Base-by-base conservation (phyloP, 1,140 invertebrate species). In the Pristionchus pacificus region DNA sequence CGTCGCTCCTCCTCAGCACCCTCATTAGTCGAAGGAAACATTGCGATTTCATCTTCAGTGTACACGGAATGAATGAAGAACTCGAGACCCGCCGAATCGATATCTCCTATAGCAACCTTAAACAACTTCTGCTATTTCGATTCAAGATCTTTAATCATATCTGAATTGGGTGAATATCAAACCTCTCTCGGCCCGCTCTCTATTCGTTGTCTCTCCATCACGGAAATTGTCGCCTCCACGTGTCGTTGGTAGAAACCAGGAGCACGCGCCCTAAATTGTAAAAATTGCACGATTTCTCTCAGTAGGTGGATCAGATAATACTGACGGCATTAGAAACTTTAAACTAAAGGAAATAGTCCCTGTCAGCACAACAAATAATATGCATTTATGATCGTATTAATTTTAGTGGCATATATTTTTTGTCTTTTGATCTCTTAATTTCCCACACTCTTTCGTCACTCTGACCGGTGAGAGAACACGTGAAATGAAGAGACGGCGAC, bases 21-120 rank as follows among this genome's bases (percentile, higher is more conserved):
- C 2, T 75, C 71, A 49, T 75, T 72, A 19, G 49, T 70, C 59
- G 58, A 61, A 2, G 72, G 74, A 38, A 75, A 61, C 0, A 3
- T 15, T 0, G 74, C 68, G 65, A 81, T 76, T 70, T 81, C 80
- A 3, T 81, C 81, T 29, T 82, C 81, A 2, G 80, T 81, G 74
- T 81, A 81, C n/a, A 83, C 76, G 13, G 81, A 83, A 19, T 76
- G 78, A 57, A 81, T 80, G 65, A 81, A 81, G 70, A 81, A 81
- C 19, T 77, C 72, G n/a, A 81, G 65, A 19, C 80, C 80, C 27
- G 69, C 68, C 24, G 75, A 83, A 65, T 81, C 80, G 14, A 81
- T 79, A 38, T 81, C 80, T 25, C 81, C 79, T 14, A 81, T 78
- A 0, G 81, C 80, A 19, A 81, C 75, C 72, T 81, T 77, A 25